Conservation (phyloP, 1,140 invertebrate genomes). For the Microplitis demolitor region DNA sequence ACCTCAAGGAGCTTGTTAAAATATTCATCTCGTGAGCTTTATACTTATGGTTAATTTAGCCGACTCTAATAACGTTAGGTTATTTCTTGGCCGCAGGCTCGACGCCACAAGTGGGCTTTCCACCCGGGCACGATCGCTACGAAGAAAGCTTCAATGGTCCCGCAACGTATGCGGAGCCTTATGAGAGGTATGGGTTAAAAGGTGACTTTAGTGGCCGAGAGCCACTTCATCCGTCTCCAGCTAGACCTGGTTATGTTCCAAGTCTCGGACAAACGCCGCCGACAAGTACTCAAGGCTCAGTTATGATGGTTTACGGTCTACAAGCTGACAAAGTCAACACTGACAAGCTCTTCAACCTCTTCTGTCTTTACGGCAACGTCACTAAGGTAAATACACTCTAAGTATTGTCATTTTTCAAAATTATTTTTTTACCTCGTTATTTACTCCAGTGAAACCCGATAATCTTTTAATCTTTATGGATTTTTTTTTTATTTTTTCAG, state of each 20-base stretch:
- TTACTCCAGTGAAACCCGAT: too few species aligned
- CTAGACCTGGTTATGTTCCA: constrained; percentile 57
- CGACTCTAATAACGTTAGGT: constrained; percentile 2
- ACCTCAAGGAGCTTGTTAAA: too few species aligned
- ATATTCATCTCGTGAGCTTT: not conserved
- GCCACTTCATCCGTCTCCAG: constrained; percentile 59
- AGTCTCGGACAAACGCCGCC: constrained; percentile 57
- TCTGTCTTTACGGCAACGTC: constrained; percentile 98
- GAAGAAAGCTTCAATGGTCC: constrained; percentile 62
- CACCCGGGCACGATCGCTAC: constrained; percentile 59
- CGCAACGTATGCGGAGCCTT: constrained; percentile 59
- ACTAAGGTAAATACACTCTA: constrained; percentile 72
- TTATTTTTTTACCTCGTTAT: too few species aligned
- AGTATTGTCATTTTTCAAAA: not conserved
- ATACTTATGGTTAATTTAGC: constrained; percentile 1
- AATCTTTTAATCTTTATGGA: not conserved
- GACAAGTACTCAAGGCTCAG: constrained; percentile 72
- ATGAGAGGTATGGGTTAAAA: constrained; percentile 61
- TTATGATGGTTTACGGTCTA: constrained; percentile 98
- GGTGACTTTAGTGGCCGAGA: constrained; percentile 58
- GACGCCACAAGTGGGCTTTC: constrained; percentile 54
- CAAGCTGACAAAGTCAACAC: constrained; percentile 92
- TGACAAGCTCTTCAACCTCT: constrained; percentile 97
- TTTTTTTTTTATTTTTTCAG: constrained; percentile 63
- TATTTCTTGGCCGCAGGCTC: constrained; percentile 37